phyloP scores from a whole-genome alignment of 2,113 vertebrate species.

The Mesitornis unicolor region DNA sequence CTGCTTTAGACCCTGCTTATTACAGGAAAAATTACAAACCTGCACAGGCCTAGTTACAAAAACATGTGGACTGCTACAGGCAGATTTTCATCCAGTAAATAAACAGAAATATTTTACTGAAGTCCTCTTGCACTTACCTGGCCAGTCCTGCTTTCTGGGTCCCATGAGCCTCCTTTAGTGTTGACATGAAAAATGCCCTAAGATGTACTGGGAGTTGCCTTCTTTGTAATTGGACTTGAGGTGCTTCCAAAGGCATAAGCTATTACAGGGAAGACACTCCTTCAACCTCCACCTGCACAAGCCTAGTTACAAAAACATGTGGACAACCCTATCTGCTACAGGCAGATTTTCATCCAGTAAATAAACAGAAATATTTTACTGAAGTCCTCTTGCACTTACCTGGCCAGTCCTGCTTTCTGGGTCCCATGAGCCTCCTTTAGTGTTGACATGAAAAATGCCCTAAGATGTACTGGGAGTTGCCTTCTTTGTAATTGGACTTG shows the following conservation, averaged over 20 bases:
- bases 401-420: slow-evolving; percentile 31
- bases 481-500: not conserved
- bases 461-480: slow-evolving; percentile 49
- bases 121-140: slow-evolving; percentile 53
- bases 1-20: not conserved
- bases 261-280: not conserved
- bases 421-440: slow-evolving; percentile 45
- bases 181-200: slow-evolving; percentile 57
- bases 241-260: not conserved
- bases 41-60: not conserved
- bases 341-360: not conserved
- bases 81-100: not conserved
- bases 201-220: slow-evolving; percentile 32
- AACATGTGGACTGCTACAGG: not conserved
- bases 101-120: not conserved
- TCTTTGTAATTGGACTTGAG: not conserved
- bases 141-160: slow-evolving; percentile 20
- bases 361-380: not conserved
- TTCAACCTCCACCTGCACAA: not conserved
- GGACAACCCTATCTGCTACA: not conserved
- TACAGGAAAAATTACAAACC: not conserved
- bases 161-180: slow-evolving; percentile 48
- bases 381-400: slow-evolving; percentile 47
- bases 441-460: slow-evolving; percentile 53
- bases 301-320: rapidly evolving